Conservation (phyloP, 2,888 invertebrate species). For the Hypsopygia costalis region DNA sequence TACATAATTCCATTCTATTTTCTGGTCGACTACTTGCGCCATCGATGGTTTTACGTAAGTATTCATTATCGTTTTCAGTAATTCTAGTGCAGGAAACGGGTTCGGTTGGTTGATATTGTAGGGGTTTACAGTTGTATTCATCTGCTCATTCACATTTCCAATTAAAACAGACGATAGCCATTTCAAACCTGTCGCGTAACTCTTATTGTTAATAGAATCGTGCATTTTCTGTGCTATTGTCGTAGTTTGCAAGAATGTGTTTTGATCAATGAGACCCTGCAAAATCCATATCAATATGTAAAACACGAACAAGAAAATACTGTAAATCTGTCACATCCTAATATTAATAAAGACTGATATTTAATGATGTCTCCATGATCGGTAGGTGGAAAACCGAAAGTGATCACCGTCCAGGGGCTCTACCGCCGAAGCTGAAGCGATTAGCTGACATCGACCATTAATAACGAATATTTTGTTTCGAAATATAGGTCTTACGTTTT, state of each 20-base stretch:
- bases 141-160: conserved; percentile 34
- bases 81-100: conserved; percentile 43
- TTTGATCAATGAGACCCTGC: conserved; percentile 57
- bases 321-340: too few species aligned
- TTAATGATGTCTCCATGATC: too few species aligned
- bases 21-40: conserved; percentile 45
- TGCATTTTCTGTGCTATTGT: conserved; percentile 39
- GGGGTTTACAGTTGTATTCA: conserved; percentile 46
- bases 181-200: conserved; percentile 34
- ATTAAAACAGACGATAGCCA: conserved; percentile 36
- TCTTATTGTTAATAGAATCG: conserved; percentile 37
- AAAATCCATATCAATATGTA: too few species aligned
- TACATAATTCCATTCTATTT: conserved; percentile 48
- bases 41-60: conserved; percentile 57
- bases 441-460: too few species aligned
- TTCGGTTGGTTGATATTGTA: conserved; percentile 55
- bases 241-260: conserved; percentile 38
- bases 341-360: too few species aligned
- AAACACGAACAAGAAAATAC: too few species aligned
- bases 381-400: too few species aligned
- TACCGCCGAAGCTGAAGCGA: too few species aligned
- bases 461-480: too few species aligned
- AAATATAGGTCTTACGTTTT: too few species aligned
- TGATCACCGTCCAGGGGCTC: too few species aligned
- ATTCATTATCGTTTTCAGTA: conserved; percentile 45